A percentile compares a stretch with the other conserved stretches of the same genome.
Conservation (phyloP, 2,113 vertebrate species). For the Rhizomys pruinosus region DNA sequence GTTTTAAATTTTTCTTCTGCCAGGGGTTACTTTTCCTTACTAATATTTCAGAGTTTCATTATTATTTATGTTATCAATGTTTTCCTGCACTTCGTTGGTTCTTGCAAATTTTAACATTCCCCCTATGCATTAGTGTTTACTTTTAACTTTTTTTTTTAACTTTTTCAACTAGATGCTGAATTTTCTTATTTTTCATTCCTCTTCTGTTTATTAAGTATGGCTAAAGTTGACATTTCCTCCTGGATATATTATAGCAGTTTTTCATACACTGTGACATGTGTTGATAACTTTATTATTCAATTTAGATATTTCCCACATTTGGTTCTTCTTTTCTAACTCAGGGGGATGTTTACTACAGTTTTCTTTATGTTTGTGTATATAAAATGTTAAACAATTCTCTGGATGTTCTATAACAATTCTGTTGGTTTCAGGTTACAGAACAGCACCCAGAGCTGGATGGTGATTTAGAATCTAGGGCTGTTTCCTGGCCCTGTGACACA, state of each 20-base stretch:
- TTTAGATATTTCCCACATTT: neutral
- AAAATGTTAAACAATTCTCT: neutral
- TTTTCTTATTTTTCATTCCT: neutral
- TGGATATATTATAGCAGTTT: no score
- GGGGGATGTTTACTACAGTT: neutral
- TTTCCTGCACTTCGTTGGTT: neutral
- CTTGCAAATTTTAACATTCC: neutral
- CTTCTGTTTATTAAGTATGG: neutral
- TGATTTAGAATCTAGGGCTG: neutral
- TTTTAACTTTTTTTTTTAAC: neutral
- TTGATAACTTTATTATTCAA: fast-evolving
- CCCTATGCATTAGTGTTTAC: neutral
- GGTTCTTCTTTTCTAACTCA: neutral
- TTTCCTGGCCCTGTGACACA: neutral
- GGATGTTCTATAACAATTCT: neutral
- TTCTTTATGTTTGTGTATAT: neutral
- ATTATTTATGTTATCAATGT: neutral
- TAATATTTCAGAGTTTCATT: neutral
- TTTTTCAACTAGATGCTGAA: no score
- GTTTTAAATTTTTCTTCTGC: neutral
- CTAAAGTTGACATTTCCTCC: neutral
- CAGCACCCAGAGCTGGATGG: no score
- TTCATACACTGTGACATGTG: neutral
- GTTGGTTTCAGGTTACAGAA: neutral
- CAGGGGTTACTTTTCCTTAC: neutral